Evolutionary conservation across 2,113 vertebrate genomes (phyloP), one percentile per base, ranked within the genome.

Genomic region (Prolemur simus): DNA sequence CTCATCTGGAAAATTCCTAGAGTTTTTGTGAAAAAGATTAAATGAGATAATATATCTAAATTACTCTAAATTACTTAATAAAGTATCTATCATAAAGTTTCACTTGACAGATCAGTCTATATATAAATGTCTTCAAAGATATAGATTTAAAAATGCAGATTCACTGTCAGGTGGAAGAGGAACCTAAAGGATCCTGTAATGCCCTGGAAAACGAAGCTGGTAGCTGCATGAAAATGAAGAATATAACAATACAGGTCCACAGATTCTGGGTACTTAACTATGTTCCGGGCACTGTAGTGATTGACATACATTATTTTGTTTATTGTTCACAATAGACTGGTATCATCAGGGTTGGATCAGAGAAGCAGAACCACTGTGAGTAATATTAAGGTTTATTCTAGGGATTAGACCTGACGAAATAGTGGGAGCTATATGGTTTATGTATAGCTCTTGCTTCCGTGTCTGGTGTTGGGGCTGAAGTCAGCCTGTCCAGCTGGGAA

Each of bases 341-440:
- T 68, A 83, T 66, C 32, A 87, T n/a, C 74, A 80, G 89, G 37
- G 27, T 86, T 94, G 80, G 52, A 84, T 84, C 18, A 88, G 52
- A 92, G 88, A 94, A 94, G 63, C 47, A 94, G 34, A 74, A n/a
- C 7, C 29, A 74, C 15, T 56, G 39, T 92, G 29, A 80, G 15
- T 93, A 89, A 93, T 45, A 45, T 25, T 71, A n/a, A 77, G 56
- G 80, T 94, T 94, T 96, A 90, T 42, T 94, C 6, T 3, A 85
- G 20, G 52, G 32, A 93, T 68, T 54, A 86, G 64, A 94, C 1
- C 6, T 93, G 91, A 32, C 0, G 0, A 76, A 47, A n/a, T 85
- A 64, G 3, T 82, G 32, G 42, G 42, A 68, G 49, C 56, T 83
- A 4, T 89, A 34, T 27, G 25, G 17, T 81, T 92, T 58, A 52